Base-by-base conservation (phyloP, 1,140 invertebrate genomes). In the Sarcophaga peregrina region DNA sequence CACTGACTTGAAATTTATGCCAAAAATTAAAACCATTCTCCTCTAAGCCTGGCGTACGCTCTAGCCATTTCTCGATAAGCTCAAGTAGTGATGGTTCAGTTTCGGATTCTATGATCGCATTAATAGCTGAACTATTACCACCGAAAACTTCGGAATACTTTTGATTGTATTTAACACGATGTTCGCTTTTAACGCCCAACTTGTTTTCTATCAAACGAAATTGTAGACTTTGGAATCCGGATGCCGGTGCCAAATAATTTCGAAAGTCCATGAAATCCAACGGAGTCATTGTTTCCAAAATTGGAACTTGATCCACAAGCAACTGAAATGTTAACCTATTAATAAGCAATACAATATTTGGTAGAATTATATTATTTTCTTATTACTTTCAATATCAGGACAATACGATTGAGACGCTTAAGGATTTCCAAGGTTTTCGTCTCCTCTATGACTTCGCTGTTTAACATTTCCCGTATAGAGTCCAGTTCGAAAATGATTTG, bases 401-500 rank as follows among this genome's bases (percentile, higher is more conserved):
- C 96, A 72, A 99, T 95, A 84, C 98, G 93, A 88, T 98, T 96
- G 3, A 99, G 93, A 85, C 98, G 92, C 87, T 97, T 98, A 11
- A 99, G 91, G 84, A 99, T 98, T 88, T 98, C 95, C 88, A 99
- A 92, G 50, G 97, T 98, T 90, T 96, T 95, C 11, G 95, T 94
- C 91, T 99, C 98, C 87, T 99, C 97, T 52, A 99, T 91, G 85
- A 94, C 93, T 86, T 93, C 92, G 1, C 93, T 93, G 84, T 94
- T 95, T 85, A 99, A 96, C 73, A 98, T 92, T 3, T 93, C 91
- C 80, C 97, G 91, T 8, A 99, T 95, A 0, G 97, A 98, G 88
- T 99, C 98, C 82, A 99, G 91, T 88, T 99, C 98, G 89, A 95
- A 99, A 81, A 99, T 96, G 58, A 99, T 98, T 92, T 99, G 98